Evolutionary conservation across 2,797 vertebrate species (phyloP).

Genomic region (Melanotaenia maccullochi): DNA sequence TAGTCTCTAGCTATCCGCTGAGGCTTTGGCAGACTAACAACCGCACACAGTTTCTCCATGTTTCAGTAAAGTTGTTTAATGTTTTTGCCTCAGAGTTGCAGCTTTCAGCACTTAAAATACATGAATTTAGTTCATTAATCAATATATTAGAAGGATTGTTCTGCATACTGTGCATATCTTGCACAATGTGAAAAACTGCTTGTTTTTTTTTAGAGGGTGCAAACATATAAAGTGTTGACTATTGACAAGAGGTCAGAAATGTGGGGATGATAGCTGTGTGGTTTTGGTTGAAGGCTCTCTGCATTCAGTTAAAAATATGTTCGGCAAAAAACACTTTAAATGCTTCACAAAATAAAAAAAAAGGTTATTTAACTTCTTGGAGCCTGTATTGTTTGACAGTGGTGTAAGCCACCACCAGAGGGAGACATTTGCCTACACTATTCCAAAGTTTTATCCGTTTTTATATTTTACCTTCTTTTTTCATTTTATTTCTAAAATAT

Average conservation of each 20-base stretch:
- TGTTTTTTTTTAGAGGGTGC: background rate
- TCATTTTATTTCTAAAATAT: background rate
- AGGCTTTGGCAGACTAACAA: conserved; percentile 51
- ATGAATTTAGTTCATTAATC: background rate
- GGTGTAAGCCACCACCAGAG: conserved; percentile 51
- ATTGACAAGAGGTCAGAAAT: background rate
- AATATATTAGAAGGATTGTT: no score
- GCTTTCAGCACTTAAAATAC: background rate
- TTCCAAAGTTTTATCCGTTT: background rate
- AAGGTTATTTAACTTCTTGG: no score
- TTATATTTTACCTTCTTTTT: background rate
- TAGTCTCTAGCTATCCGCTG: conserved; percentile 57
- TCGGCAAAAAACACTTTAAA: no score
- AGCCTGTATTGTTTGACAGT: background rate
- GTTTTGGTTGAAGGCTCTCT: background rate
- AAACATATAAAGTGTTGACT: background rate
- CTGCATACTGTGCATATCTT: no score
- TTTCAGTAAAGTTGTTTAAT: conserved; percentile 7
- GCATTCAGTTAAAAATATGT: no score
- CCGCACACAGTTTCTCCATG: background rate
- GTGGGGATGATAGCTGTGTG: background rate
- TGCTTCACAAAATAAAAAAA: no score
- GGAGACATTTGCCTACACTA: conserved; percentile 46
- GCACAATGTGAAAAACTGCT: background rate
- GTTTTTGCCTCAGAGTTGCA: conserved; percentile 4